These are phyloP conservation scores for Phasia obesa DNA, from an alignment of 2,888 invertebrate genomes.

Conservation along the genomic window DNA sequence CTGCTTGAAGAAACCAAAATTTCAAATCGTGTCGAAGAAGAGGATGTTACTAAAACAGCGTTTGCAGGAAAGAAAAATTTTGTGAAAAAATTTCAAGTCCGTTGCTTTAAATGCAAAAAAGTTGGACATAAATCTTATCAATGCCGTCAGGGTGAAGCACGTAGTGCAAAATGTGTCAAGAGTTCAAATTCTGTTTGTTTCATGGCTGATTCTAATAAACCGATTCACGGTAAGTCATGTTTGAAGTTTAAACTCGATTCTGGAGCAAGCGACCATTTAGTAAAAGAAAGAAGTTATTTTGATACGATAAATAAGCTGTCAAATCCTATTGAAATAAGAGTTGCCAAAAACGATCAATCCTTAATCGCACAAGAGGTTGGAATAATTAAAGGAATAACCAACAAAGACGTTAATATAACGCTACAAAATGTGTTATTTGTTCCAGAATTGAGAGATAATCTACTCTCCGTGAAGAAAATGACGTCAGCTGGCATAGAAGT, in stretches of 20 bases:
- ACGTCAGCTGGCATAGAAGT: constrained; percentile 28
- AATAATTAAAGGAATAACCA: neutral
- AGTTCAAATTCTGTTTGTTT: neutral
- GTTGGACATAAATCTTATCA: neutral
- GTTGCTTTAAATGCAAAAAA: neutral
- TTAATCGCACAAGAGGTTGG: neutral
- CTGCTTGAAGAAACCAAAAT: no score
- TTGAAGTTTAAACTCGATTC: no score
- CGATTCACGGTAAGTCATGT: neutral
- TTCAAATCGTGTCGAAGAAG: no score
- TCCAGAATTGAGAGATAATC: constrained; percentile 12
- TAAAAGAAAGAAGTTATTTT: constrained; percentile 2
- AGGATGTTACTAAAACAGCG: neutral
- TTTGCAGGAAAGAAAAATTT: neutral
- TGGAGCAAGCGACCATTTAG: neutral
- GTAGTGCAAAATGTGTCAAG: neutral
- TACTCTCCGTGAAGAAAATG: constrained; percentile 25
- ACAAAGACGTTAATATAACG: no score
- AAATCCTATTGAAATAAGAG: constrained; percentile 10
- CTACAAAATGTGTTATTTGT: constrained; percentile 48
- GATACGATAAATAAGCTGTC: neutral
- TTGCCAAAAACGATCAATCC: neutral
- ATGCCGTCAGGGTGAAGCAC: neutral
- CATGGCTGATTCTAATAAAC: neutral
- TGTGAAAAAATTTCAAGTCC: neutral